These are phyloP conservation scores for Micronycteris hirsuta DNA, from an alignment of 2,113 vertebrate genomes.

Conservation along the genomic window DNA sequence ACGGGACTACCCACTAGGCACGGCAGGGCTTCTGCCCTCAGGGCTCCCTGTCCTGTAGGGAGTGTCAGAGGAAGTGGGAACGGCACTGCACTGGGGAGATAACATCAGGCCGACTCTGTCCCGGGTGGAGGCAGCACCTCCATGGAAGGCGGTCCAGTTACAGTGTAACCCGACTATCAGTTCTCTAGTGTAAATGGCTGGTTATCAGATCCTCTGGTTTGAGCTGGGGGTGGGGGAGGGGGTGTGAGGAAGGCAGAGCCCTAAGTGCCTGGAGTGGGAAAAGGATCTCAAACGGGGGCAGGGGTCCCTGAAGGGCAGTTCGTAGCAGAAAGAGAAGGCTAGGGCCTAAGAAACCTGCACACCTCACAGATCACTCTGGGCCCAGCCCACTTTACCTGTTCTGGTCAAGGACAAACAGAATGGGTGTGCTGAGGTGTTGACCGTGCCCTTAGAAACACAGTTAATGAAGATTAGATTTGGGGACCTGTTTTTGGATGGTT, in stretches of 20 bases:
- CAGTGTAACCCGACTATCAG: slow-evolving; percentile 39
- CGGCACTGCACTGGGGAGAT: not conserved
- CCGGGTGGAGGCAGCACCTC: not conserved
- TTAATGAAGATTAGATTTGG: not conserved
- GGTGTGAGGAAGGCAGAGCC: not conserved
- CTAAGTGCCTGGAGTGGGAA: not conserved
- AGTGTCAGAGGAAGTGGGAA: not conserved
- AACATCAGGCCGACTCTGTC: slow-evolving; percentile 23
- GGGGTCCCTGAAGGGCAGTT: too few relatives aligned
- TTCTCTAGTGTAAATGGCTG: slow-evolving; percentile 38
- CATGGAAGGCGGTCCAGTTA: not conserved
- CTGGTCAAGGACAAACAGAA: not conserved
- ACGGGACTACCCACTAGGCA: too few relatives aligned
- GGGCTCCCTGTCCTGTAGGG: not conserved
- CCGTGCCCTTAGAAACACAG: not conserved
- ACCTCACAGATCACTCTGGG: not conserved
- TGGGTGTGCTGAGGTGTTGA: not conserved
- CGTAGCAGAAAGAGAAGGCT: not conserved
- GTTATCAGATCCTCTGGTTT: slow-evolving; percentile 23
- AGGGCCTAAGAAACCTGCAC: not conserved
- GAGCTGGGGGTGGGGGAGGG: not conserved
- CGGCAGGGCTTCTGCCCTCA: not conserved
- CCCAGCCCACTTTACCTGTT: not conserved
- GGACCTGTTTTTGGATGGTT: not conserved
- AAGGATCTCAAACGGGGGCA: not conserved